These are phyloP conservation scores for Ophioninae sp. DNA, from an alignment of 2,888 invertebrate genomes.

Conservation along the genomic window DNA sequence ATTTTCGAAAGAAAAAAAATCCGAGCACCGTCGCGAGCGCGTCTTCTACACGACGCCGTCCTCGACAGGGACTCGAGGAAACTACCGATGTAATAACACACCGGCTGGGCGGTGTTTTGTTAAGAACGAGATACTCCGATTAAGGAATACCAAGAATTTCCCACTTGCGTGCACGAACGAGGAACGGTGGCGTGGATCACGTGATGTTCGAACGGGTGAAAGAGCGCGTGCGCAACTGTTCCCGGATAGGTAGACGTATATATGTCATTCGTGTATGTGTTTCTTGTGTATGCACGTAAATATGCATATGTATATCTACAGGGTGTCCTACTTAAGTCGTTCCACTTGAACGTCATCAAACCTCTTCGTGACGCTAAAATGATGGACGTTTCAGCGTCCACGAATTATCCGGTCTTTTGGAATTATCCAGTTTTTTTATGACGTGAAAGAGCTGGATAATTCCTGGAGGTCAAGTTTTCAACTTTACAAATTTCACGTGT, in stretches of 20 bases:
- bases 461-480: too few species aligned
- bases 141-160: conserved; percentile 54
- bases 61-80: conserved; percentile 5
- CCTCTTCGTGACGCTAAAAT: background rate
- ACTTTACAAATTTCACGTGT: too few species aligned
- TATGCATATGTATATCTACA: background rate
- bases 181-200: conserved; percentile 34
- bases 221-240: conserved; percentile 17
- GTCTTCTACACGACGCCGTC: background rate
- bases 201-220: conserved; percentile 26
- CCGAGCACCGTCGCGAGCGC: background rate
- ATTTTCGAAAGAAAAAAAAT: background rate
- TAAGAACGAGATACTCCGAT: conserved; percentile 45
- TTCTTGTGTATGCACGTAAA: background rate
- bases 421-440: too few species aligned
- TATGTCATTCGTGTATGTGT: background rate
- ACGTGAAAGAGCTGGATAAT: too few species aligned
- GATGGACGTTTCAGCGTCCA: background rate
- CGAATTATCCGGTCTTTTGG: background rate
- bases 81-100: conserved; percentile 36
- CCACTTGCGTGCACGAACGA: conserved; percentile 40
- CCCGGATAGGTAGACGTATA: background rate
- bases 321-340: background rate
- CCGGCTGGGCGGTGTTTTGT: conserved; percentile 36
- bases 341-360: background rate